phyloP scores from a whole-genome alignment of 2,888 invertebrate species.

The Noctua janthina region DNA sequence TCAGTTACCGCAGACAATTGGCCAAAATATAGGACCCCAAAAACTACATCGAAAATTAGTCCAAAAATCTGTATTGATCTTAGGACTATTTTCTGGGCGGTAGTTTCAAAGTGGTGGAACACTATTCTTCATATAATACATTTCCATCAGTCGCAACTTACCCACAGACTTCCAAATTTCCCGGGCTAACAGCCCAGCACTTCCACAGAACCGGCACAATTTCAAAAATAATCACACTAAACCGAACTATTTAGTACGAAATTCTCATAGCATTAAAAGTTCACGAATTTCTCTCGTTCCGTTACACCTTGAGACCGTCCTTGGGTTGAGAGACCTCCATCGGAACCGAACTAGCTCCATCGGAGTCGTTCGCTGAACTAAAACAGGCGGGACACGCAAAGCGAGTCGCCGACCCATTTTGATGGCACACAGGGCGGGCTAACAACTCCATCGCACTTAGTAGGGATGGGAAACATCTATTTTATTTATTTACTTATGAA shows the following conservation, averaged over 20 bases:
- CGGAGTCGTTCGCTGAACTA: slow-evolving; percentile 64
- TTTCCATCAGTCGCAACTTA: slow-evolving; percentile 11
- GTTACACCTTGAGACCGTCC: slow-evolving; percentile 58
- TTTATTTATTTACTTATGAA: background rate
- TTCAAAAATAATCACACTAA: slow-evolving; percentile 49
- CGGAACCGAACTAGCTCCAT: slow-evolving; percentile 51
- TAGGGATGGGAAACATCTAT: slow-evolving; percentile 41
- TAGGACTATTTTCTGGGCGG: background rate
- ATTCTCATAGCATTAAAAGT: slow-evolving; percentile 29
- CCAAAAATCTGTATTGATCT: background rate
- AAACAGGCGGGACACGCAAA: slow-evolving; percentile 61
- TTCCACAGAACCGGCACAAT: slow-evolving; percentile 4
- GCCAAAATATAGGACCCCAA: accelerated
- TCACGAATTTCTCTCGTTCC: slow-evolving; percentile 9
- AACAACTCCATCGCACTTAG: slow-evolving; percentile 32
- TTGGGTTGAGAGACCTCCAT: slow-evolving; percentile 47
- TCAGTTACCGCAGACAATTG: background rate
- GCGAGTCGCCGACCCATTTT: slow-evolving; percentile 63
- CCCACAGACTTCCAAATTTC: slow-evolving; percentile 30
- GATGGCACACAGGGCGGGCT: slow-evolving; percentile 38
- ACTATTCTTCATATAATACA: background rate
- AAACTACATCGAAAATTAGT: background rate
- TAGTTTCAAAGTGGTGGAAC: too few relatives aligned
- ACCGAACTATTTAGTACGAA: slow-evolving; percentile 44
- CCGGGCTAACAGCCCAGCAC: slow-evolving; percentile 6